Base-by-base conservation (phyloP, 2,113 vertebrate genomes). In the Perca fluviatilis region DNA sequence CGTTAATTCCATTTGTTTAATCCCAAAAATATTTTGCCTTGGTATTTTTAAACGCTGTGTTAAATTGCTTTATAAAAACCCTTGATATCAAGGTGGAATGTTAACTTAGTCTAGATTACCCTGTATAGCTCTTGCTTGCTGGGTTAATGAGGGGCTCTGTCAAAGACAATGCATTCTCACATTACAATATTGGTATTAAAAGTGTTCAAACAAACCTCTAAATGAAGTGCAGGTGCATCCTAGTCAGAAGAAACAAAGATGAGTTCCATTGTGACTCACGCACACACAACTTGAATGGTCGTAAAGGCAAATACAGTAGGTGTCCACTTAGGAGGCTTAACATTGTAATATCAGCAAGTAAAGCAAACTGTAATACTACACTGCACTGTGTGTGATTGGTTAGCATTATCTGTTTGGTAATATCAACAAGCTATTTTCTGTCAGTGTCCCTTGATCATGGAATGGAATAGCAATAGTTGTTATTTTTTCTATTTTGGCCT, bases 171-270 rank as follows among this genome's bases (percentile, higher is more conserved):
- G 18, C 47, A 73, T 75, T 76, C 69, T 89, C n/a, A 64, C 58
- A 63, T 74, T 74, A 86, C 50, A 75, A 19, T 76, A 51, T 21
- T 75, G 23, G 47, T 5, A 74, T 61, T 40, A 74, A 83, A 71
- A 60, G 64, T 88, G 86, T 86, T 92, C 74, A 92, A 92, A 91
- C 83, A 90, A 86, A 77, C 43, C 46, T 64, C 19, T 69, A 47
- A 72, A 90, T 76, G 58, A 80, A 61, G 25, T 69, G 85, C 88
- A 93, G 89, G 90, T 94, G 87, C 74, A 83, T 86, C 40, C 75
- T 84, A 27, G 54, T 49, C 30, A 54, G 18, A 77, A 25, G 63
- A 62, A 80, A 91, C 65, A 91, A 84, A 79, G 72, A 82, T 69
- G 74, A 84, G 77, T 66, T 54, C 46, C 2, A 46, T 3, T 62